Percentiles rank a stretch among this genome's conserved stretches.
Evolutionary conservation across 1,140 invertebrate species (phyloP).

Genomic region (Andricus grossulariae): DNA sequence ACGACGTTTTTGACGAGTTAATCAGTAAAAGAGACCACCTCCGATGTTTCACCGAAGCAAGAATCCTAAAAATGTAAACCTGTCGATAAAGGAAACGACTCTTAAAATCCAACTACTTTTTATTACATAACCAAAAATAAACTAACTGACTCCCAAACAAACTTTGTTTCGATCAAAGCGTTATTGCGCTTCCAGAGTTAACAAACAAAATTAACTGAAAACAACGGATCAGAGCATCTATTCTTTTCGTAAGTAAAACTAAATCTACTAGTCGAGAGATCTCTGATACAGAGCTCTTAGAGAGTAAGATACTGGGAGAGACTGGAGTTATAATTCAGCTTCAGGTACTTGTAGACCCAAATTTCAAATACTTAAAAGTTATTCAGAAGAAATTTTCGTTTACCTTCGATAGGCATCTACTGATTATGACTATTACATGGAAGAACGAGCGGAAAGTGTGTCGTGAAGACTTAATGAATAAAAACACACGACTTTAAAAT

Average conservation of each 20-base stretch:
- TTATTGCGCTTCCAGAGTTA: neutral
- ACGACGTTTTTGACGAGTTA: neutral
- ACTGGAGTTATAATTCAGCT: conserved; percentile 10
- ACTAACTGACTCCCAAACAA: neutral
- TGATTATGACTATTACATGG: neutral
- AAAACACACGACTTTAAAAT: conserved; percentile 14
- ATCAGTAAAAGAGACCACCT: conserved; percentile 8
- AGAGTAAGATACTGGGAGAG: conserved; percentile 4
- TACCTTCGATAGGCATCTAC: neutral
- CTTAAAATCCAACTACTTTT: neutral
- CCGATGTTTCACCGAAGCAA: neutral
- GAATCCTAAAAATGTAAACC: conserved; percentile 1
- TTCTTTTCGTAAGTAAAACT: neutral
- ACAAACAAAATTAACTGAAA: neutral
- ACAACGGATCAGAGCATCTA: conserved; percentile 16
- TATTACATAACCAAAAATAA: neutral
- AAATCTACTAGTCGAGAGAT: neutral
- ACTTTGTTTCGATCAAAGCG: neutral
- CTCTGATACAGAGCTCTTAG: conserved; percentile 13
- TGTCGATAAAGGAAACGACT: neutral
- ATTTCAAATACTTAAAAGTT: neutral
- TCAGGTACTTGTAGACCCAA: conserved; percentile 16
- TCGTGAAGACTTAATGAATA: neutral
- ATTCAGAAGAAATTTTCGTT: neutral
- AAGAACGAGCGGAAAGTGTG: neutral